A percentile compares a stretch with the other conserved stretches of the same genome.
Evolutionary conservation across 2,113 vertebrate species (phyloP).

Genomic region (Triplophysa dalaica): DNA sequence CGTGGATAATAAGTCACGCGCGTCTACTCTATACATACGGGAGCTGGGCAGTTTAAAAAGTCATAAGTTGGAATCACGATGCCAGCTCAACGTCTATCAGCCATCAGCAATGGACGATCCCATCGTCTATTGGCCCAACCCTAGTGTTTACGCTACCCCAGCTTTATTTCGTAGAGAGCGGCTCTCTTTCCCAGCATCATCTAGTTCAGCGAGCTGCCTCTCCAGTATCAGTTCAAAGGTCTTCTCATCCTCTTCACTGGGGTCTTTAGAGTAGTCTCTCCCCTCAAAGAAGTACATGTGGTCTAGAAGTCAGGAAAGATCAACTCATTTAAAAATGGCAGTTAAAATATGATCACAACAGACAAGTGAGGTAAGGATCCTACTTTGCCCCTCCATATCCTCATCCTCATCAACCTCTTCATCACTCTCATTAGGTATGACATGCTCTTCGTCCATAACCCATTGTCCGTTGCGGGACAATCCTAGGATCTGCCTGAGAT

Average conservation of each 20-base stretch:
- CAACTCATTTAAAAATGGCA: background rate
- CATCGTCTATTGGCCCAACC: no score
- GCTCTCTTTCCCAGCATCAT: constrained; percentile 69
- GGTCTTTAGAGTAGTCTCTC: constrained; percentile 88
- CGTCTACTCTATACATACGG: no score
- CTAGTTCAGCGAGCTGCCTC: constrained; percentile 71
- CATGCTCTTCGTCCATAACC: constrained; percentile 67
- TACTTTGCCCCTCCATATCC: constrained; percentile 59
- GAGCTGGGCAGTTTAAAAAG: no score
- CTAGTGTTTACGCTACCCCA: constrained; percentile 68
- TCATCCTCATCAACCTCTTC: constrained; percentile 55
- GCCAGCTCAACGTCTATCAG: no score
- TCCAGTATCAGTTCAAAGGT: constrained; percentile 79
- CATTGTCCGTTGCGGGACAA: constrained; percentile 76
- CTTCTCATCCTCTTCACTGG: constrained; percentile 81
- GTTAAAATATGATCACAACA: background rate
- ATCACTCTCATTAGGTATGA: constrained; percentile 55
- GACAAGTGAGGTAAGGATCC: constrained; percentile 19
- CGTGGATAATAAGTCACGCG: no score
- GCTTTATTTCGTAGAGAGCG: constrained; percentile 80
- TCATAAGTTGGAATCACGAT: no score
- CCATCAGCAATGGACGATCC: no score
- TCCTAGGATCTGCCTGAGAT: constrained; percentile 83
- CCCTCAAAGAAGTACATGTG: constrained; percentile 94
- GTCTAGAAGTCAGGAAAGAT: constrained; percentile 63